These are phyloP conservation scores for Muschampia plurimacula DNA, from an alignment of 2,888 invertebrate genomes.

Conservation along the genomic window DNA sequence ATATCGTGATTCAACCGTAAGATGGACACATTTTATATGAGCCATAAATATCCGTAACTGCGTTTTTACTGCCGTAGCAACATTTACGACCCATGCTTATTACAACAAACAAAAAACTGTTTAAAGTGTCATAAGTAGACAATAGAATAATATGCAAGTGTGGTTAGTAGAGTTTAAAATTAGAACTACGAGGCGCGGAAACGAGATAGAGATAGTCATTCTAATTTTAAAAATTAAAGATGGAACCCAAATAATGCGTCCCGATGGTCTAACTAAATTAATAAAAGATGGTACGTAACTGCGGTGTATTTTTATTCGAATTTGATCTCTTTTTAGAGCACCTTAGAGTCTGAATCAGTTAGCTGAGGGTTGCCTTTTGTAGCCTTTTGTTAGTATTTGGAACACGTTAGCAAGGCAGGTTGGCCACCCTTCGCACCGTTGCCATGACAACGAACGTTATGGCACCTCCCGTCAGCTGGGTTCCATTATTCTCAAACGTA, in stretches of 20 bases:
- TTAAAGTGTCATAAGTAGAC: constrained; percentile 80
- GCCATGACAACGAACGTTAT: constrained; percentile 78
- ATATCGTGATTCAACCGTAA: constrained; percentile 49
- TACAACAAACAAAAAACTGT: constrained; percentile 80
- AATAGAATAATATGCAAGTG: constrained; percentile 77
- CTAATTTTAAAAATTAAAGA: constrained; percentile 85
- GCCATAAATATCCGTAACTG: constrained; percentile 80
- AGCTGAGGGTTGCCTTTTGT: constrained; percentile 58
- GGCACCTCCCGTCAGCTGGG: constrained; percentile 85
- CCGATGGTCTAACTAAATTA: constrained; percentile 61
- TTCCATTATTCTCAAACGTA: constrained; percentile 75
- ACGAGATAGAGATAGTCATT: constrained; percentile 66
- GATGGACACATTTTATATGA: constrained; percentile 70
- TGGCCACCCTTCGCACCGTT: constrained; percentile 81
- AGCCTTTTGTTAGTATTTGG: constrained; percentile 67
- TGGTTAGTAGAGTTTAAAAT: constrained; percentile 60
- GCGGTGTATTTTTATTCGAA: constrained; percentile 62
- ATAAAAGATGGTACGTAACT: constrained; percentile 60
- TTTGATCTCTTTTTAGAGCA: constrained; percentile 65
- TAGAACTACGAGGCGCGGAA: constrained; percentile 50
- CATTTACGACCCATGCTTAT: constrained; percentile 78
- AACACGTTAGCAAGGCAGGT: constrained; percentile 78
- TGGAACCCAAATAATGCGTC: constrained; percentile 83
- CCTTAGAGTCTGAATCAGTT: constrained; percentile 71
- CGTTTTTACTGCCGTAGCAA: constrained; percentile 79